Evolutionary conservation across 2,888 invertebrate species (phyloP), one percentile per base, ranked within the genome.

Genomic region (Notodonta ziczac): DNA sequence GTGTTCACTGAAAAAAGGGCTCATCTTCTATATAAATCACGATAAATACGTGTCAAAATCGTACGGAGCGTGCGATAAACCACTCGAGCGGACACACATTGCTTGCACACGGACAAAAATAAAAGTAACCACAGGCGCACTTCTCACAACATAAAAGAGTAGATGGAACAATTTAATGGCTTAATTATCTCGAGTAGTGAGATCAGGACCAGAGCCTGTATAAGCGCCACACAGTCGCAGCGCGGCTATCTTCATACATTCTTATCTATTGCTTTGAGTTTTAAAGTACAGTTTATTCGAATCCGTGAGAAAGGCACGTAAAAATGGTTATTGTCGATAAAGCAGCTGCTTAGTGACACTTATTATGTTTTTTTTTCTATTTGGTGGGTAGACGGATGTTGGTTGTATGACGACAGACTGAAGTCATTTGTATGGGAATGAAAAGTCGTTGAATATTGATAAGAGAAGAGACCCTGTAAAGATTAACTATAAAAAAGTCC

Each of bases 151-250:
- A 80, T 86, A 81, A 86, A 86, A 86, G 86, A 86, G 86, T 85
- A 74, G 83, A 85, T 84, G 81, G 80, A 83, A 83, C 83, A 83
- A 87, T 88, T 87, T 90, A 90, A 92, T 90, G 86, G 87, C 89
- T 90, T 90, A 88, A 91, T 93, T 91, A 91, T 89, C 89, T 90
- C 86, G 84, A 90, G 88, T 89, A 87, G 85, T 78, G 74, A 81
- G 84, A 86, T 86, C 82, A 79, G 77, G 84, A 86, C 86, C 82
- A 79, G 77, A 76, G 77, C 70, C 74, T 77, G 72, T 79, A 81
- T 83, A 76, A 84, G 79, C 78, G 80, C 80, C 78, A 70, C 76
- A 53, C 32, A 35, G 53, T 16, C 44, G 74, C 71, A 67, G 70
- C 67, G 59, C 74, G 65, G 71, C 70, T 69, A 59, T 66, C 55